Conservation (phyloP, 2,113 vertebrate species). For the Garra rufa region DNA sequence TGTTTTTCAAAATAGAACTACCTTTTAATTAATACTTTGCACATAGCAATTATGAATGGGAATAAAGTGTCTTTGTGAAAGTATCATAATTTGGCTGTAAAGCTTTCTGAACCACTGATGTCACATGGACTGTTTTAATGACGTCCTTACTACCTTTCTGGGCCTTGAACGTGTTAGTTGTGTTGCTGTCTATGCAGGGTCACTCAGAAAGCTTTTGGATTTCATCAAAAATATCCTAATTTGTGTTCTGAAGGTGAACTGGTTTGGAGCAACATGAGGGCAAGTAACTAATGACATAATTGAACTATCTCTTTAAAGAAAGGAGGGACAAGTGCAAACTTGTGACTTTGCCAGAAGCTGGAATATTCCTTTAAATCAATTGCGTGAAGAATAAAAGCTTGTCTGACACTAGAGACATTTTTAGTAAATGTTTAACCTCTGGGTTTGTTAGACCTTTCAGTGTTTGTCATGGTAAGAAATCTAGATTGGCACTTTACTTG, state of each 20-base stretch:
- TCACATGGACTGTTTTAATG: no score
- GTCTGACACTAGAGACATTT: neutral
- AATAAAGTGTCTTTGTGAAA: neutral
- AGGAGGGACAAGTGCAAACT: neutral
- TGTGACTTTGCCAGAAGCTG: neutral
- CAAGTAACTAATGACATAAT: neutral
- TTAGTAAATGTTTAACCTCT: neutral
- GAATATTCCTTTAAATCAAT: neutral
- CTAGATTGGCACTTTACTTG: neutral
- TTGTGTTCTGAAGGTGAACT: no score
- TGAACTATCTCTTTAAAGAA: neutral
- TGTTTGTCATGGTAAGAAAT: neutral
- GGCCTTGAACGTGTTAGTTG: no score
- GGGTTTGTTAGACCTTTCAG: slow-evolving; percentile 5
- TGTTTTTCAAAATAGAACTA: slow-evolving; percentile 7
- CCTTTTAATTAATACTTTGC: neutral
- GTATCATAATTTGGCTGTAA: neutral
- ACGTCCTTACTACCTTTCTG: no score
- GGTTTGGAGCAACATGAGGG: no score
- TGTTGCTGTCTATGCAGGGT: no score
- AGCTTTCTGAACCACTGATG: neutral
- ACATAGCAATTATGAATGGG: neutral
- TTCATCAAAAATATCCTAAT: no score
- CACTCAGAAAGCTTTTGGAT: no score
- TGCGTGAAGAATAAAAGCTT: neutral